phyloP scores from a whole-genome alignment of 2,888 invertebrate species.

The Sericinus montela region DNA sequence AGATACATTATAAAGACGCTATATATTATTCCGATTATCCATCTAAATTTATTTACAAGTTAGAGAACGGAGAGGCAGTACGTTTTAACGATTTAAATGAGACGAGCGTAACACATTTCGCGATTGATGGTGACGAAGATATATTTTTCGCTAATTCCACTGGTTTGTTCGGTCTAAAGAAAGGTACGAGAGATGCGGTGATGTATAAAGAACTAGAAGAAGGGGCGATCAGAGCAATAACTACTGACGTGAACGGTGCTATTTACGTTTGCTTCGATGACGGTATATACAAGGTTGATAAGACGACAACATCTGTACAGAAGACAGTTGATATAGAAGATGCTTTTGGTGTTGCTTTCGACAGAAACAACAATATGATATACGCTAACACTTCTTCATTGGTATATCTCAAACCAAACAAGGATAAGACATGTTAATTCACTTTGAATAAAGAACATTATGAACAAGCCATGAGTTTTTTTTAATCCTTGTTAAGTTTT shows the following conservation, averaged over 20 bases:
- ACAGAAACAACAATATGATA: slow-evolving; percentile 52
- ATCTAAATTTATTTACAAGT: slow-evolving; percentile 46
- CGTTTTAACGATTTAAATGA: slow-evolving; percentile 56
- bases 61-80: slow-evolving; percentile 35
- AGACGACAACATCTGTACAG: slow-evolving; percentile 31
- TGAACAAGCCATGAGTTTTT: too few species aligned
- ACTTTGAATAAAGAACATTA: not conserved
- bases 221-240: slow-evolving; percentile 39
- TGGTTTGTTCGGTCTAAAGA: slow-evolving; percentile 50
- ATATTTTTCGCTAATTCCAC: slow-evolving; percentile 53
- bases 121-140: slow-evolving; percentile 47
- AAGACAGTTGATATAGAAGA: slow-evolving; percentile 43
- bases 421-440: slow-evolving; percentile 10
- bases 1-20: slow-evolving; percentile 38
- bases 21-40: slow-evolving; percentile 54
- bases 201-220: slow-evolving; percentile 30
- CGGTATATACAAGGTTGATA: slow-evolving; percentile 48
- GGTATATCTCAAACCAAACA: slow-evolving; percentile 25
- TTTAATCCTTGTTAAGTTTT: too few species aligned
- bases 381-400: slow-evolving; percentile 46
- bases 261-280: slow-evolving; percentile 45
- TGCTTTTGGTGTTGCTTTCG: slow-evolving; percentile 57
- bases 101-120: slow-evolving; percentile 54
- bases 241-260: slow-evolving; percentile 43
- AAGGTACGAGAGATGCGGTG: slow-evolving; percentile 44